phyloP scores from a whole-genome alignment of 2,888 invertebrate species.

The Buathra laborator region DNA sequence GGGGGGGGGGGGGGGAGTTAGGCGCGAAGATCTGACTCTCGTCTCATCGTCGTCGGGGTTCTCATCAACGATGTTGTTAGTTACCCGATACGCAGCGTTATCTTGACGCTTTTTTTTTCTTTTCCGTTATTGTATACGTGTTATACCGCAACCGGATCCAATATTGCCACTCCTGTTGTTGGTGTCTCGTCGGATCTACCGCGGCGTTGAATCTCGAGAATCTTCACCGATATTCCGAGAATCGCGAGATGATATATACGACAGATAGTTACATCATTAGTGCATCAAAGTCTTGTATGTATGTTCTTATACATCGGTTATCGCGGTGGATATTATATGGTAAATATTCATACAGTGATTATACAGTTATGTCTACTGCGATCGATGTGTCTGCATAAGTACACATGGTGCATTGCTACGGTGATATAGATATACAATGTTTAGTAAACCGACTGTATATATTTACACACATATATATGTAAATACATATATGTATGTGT shows the following conservation, averaged over 20 bases:
- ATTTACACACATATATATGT: neutral
- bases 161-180: slow-evolving; percentile 1
- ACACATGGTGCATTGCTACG: slow-evolving; percentile 2
- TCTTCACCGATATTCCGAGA: slow-evolving; percentile 16
- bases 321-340: neutral
- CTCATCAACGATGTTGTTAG: neutral
- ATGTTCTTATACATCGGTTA: neutral
- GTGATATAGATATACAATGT: too few species aligned
- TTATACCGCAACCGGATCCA: slow-evolving; percentile 11
- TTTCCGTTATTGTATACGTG: slow-evolving; percentile 9
- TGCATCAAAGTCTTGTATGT: neutral
- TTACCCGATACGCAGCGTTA: neutral
- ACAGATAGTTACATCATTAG: slow-evolving; percentile 1
- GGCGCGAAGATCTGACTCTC: neutral
- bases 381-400: neutral
- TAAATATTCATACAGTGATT: slow-evolving; percentile 9
- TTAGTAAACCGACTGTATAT: too few species aligned
- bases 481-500: neutral
- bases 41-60: slow-evolving; percentile 8
- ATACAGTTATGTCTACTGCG: slow-evolving; percentile 14
- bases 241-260: neutral
- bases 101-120: neutral
- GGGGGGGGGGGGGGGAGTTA: too few species aligned
- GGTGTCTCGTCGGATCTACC: neutral
- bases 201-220: neutral